A percentile compares a stretch with the other conserved stretches of the same genome.
phyloP scores from a whole-genome alignment of 2,113 vertebrate genomes.

The Stegastes partitus region DNA sequence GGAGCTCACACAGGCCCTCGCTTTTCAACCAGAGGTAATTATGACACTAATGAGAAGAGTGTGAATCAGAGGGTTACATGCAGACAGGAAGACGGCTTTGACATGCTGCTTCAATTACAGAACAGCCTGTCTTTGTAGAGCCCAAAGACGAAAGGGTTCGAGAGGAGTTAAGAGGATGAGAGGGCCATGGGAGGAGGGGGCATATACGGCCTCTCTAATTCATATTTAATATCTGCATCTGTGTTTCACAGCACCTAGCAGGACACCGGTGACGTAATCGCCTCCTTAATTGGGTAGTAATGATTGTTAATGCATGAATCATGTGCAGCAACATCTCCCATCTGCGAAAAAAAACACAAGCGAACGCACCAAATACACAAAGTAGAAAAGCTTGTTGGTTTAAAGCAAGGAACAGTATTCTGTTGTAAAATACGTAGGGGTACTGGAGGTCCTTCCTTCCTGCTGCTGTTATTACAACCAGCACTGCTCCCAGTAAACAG shows the following conservation, averaged over 20 bases:
- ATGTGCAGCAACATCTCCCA: constrained; percentile 36
- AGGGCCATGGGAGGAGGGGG: constrained; percentile 35
- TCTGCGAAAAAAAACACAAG: neutral
- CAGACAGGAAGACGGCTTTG: constrained; percentile 73
- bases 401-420: neutral
- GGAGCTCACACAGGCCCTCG: constrained; percentile 39
- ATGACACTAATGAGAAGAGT: constrained; percentile 80
- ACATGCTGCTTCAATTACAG: constrained; percentile 78
- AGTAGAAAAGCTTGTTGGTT: neutral
- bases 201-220: constrained; percentile 69
- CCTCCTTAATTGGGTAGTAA: constrained; percentile 66
- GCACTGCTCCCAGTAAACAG: too few relatives aligned
- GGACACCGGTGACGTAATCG: constrained; percentile 61
- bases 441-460: too few relatives aligned
- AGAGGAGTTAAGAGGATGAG: constrained; percentile 67
- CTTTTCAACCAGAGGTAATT: constrained; percentile 70
- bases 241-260: constrained; percentile 73
- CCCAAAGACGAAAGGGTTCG: constrained; percentile 72
- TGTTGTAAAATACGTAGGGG: neutral
- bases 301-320: constrained; percentile 73
- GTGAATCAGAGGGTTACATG: constrained; percentile 72
- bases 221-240: constrained; percentile 80
- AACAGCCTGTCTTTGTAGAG: constrained; percentile 70
- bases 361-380: neutral
- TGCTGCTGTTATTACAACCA: too few relatives aligned